A percentile compares a stretch with the other conserved stretches of the same genome.
Evolutionary conservation across 2,888 invertebrate genomes (phyloP).

Genomic region (Meloe dianella): DNA sequence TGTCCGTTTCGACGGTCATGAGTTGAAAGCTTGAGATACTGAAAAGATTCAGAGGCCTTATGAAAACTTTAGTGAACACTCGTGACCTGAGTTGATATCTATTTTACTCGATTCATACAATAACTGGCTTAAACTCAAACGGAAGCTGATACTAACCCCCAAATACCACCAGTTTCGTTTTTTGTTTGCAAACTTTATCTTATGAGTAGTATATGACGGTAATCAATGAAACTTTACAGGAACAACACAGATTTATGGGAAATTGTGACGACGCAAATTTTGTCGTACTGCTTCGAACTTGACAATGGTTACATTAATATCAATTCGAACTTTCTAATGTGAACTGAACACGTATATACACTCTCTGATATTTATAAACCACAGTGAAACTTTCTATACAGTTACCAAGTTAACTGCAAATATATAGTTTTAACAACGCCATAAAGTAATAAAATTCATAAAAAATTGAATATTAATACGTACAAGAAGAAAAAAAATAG

Average conservation of each 20-base stretch:
- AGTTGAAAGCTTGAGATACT: constrained; percentile 26
- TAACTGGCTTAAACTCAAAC: constrained; percentile 2
- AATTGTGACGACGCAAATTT: constrained; percentile 8
- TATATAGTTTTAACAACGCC: background rate
- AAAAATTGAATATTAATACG: background rate
- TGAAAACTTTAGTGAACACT: constrained; percentile 33
- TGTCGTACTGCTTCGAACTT: constrained; percentile 25
- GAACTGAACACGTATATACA: constrained; percentile 17
- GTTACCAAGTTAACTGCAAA: background rate
- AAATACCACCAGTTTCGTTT: background rate
- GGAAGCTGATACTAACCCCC: background rate
- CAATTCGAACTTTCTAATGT: constrained; percentile 22
- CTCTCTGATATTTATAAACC: background rate
- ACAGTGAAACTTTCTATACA: background rate
- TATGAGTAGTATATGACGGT: background rate
- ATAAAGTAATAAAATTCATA: background rate
- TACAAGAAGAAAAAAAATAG: background rate
- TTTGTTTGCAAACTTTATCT: background rate
- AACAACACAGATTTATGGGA: background rate
- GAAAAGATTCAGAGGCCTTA: constrained; percentile 21
- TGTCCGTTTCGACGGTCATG: constrained; percentile 26
- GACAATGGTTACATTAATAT: constrained; percentile 25
- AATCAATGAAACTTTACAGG: background rate
- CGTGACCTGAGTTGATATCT: constrained; percentile 28
- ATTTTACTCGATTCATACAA: constrained; percentile 24